Evolutionary conservation across 1,140 invertebrate genomes (phyloP).

Genomic region (Caenorhabditis inopinata): DNA sequence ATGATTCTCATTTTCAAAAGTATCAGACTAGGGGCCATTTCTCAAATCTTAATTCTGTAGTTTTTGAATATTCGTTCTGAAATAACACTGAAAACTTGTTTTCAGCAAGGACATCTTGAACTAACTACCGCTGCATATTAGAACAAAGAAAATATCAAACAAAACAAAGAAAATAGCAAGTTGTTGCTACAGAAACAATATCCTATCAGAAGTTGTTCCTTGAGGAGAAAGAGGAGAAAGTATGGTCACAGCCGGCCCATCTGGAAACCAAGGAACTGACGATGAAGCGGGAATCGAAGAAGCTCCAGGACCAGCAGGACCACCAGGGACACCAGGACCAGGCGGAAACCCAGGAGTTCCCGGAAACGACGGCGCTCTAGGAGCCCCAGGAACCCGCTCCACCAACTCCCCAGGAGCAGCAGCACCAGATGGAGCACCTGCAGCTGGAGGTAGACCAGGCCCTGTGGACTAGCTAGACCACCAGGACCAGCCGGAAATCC

Average conservation of each 20-base stretch:
- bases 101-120: too few relatives aligned
- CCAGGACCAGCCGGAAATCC: slow-evolving; percentile 37
- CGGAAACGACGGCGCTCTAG: slow-evolving; percentile 28
- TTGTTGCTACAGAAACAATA: too few relatives aligned
- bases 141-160: too few relatives aligned
- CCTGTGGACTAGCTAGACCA: slow-evolving; percentile 35
- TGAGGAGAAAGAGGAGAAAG: too few relatives aligned
- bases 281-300: not conserved
- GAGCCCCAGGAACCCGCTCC: slow-evolving; percentile 36
- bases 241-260: slow-evolving; percentile 34
- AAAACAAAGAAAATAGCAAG: too few relatives aligned
- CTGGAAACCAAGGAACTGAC: slow-evolving; percentile 8
- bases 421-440: slow-evolving; percentile 12
- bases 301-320: slow-evolving; percentile 19
- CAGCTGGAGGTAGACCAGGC: not conserved
- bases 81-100: too few relatives aligned
- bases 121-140: too few relatives aligned
- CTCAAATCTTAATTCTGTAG: too few relatives aligned
- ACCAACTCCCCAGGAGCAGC: slow-evolving; percentile 25
- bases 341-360: slow-evolving; percentile 19
- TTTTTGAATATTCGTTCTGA: too few relatives aligned
- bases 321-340: slow-evolving; percentile 34
- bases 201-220: too few relatives aligned
- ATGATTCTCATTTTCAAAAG: too few relatives aligned
- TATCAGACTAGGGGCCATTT: too few relatives aligned